These are phyloP conservation scores for Pangasius mekongensis DNA, from an alignment of 2,797 vertebrate genomes.

Conservation along the genomic window DNA sequence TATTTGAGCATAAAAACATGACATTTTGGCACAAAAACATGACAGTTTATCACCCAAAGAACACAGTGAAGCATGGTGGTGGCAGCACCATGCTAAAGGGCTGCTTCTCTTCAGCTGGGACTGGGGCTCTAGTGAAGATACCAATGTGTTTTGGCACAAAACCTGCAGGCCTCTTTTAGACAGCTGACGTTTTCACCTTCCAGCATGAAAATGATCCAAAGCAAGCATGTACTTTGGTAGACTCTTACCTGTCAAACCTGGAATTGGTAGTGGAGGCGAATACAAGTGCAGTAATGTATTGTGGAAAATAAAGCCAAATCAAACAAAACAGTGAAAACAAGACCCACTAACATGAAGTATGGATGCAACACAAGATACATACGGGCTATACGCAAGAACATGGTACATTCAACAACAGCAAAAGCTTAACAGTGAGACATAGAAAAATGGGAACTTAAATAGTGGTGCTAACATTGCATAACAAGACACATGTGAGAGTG, in stretches of 20 bases:
- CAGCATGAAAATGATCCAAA: not conserved
- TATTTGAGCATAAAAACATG: not conserved
- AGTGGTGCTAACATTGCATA: no score
- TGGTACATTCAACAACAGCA: no score
- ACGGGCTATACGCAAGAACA: no score
- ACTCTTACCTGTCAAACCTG: not conserved
- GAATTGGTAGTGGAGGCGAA: not conserved
- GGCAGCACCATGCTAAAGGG: not conserved
- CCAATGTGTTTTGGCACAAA: not conserved
- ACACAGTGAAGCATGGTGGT: not conserved
- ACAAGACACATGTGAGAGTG: no score
- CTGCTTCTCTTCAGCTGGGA: not conserved
- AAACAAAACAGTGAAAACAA: no score
- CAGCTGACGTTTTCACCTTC: not conserved
- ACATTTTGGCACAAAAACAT: not conserved
- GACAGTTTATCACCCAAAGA: not conserved
- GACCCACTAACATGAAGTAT: no score
- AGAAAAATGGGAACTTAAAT: no score
- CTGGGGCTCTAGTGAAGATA: not conserved
- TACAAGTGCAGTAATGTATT: not conserved
- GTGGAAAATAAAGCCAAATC: no score
- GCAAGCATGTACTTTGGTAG: not conserved
- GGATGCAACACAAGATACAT: no score
- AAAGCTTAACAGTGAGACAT: no score
- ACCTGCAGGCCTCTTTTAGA: not conserved